Percentiles rank a stretch among this genome's conserved stretches.
Evolutionary conservation across 2,113 vertebrate genomes (phyloP).

Genomic region (Chlorodrepanis virens): DNA sequence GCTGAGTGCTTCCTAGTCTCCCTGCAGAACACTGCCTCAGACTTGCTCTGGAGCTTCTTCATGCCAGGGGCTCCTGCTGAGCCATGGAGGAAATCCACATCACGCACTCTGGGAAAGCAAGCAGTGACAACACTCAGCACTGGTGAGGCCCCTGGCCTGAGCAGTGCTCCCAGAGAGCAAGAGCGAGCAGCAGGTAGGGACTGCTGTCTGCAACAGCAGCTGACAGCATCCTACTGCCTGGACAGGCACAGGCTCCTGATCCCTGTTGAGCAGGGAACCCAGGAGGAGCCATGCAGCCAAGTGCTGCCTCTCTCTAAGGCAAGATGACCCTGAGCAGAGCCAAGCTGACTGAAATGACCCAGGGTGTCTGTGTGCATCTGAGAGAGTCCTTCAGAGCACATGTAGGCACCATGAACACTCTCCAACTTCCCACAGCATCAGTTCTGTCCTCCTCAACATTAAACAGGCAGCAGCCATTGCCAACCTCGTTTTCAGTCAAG

Average conservation of each 20-base stretch:
- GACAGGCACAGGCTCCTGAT: rapidly evolving
- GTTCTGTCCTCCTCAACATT: background rate
- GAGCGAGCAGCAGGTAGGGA: background rate
- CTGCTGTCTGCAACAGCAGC: background rate
- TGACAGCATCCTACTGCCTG: background rate
- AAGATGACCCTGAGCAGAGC: background rate
- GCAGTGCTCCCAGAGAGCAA: rapidly evolving
- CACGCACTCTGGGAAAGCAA: background rate
- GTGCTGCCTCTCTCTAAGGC: background rate
- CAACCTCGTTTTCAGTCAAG: background rate
- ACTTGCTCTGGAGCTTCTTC: background rate
- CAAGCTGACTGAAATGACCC: background rate
- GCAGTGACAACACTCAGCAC: rapidly evolving
- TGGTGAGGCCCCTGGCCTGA: background rate
- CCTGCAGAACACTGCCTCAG: background rate
- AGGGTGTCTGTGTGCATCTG: rapidly evolving
- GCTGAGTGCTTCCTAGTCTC: background rate
- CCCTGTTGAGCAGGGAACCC: background rate
- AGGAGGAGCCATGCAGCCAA: background rate
- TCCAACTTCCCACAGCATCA: rapidly evolving
- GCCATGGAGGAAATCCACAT: background rate
- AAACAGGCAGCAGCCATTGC: background rate
- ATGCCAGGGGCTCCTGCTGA: background rate
- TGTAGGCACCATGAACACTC: rapidly evolving
- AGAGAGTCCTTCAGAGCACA: background rate